phyloP scores from a whole-genome alignment of 2,888 invertebrate species.

The Taenaris catops region DNA sequence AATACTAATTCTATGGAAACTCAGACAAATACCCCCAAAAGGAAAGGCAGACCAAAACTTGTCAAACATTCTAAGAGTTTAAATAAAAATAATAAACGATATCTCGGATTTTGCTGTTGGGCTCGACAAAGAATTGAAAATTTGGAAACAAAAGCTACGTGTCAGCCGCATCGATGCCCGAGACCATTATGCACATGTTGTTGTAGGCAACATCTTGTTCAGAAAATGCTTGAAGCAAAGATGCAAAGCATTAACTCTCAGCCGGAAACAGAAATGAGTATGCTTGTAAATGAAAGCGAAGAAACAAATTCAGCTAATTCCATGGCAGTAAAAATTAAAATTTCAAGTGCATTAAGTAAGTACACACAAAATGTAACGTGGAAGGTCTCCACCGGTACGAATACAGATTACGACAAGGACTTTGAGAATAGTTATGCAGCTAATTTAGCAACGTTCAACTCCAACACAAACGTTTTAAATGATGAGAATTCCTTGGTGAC shows the following conservation, averaged over 20 bases:
- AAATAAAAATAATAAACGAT: slow-evolving; percentile 3
- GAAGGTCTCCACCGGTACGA: slow-evolving; percentile 6
- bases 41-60: slow-evolving; percentile 3
- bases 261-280: neutral
- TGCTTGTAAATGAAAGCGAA: neutral
- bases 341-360: neutral
- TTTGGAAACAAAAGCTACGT: slow-evolving; percentile 2
- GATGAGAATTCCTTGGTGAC: neutral
- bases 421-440: slow-evolving; percentile 10
- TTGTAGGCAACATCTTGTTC: slow-evolving; percentile 28
- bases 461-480: neutral
- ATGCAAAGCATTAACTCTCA: slow-evolving; percentile 2
- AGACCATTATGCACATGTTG: slow-evolving; percentile 36
- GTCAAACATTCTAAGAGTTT: slow-evolving; percentile 5
- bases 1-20: neutral
- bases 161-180: slow-evolving; percentile 29
- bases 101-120: slow-evolving; percentile 44
- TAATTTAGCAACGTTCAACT: slow-evolving; percentile 1
- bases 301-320: neutral
- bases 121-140: slow-evolving; percentile 26
- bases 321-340: neutral
- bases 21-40: slow-evolving; percentile 2
- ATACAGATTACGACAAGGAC: slow-evolving; percentile 14
- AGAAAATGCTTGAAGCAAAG: neutral
- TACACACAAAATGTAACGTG: neutral